phyloP scores from a whole-genome alignment of 1,140 invertebrate species.

The Wasmannia auropunctata region DNA sequence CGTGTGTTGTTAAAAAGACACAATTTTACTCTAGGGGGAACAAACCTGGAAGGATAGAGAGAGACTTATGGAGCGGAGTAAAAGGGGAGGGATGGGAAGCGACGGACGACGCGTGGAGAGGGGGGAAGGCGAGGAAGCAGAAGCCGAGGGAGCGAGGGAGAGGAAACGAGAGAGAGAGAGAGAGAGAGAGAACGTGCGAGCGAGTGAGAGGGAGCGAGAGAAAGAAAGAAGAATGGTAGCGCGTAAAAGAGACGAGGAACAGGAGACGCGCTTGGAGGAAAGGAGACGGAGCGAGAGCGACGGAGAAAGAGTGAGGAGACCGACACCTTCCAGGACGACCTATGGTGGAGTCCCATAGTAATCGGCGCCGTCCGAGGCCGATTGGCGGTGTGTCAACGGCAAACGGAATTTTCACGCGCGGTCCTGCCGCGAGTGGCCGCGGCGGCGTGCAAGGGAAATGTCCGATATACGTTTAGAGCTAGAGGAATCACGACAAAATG shows the following conservation, averaged over 20 bases:
- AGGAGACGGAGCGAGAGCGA: slow-evolving; percentile 57
- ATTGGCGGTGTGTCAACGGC: slow-evolving; percentile 76
- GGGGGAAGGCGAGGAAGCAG: no score
- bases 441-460: slow-evolving; percentile 68
- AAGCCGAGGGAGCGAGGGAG: slow-evolving; percentile 51
- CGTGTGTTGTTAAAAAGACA: slow-evolving; percentile 64
- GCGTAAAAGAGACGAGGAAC: slow-evolving; percentile 1
- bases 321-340: slow-evolving; percentile 78
- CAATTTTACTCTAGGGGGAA: slow-evolving; percentile 58
- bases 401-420: slow-evolving; percentile 69
- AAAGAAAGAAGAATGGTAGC: slow-evolving; percentile 8
- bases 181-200: neutral
- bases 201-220: slow-evolving; percentile 37
- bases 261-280: neutral
- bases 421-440: slow-evolving; percentile 62
- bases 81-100: slow-evolving; percentile 56
- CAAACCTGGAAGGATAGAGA: slow-evolving; percentile 65
- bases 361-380: slow-evolving; percentile 66
- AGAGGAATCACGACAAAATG: slow-evolving; percentile 84
- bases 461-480: slow-evolving; percentile 77
- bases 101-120: slow-evolving; percentile 4
- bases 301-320: slow-evolving; percentile 62
- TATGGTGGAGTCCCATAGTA: slow-evolving; percentile 79
- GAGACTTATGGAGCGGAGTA: slow-evolving; percentile 61
- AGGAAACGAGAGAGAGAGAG: slow-evolving; percentile 46